These are phyloP conservation scores for Clarias magur DNA, from an alignment of 2,113 vertebrate genomes.

Conservation along the genomic window DNA sequence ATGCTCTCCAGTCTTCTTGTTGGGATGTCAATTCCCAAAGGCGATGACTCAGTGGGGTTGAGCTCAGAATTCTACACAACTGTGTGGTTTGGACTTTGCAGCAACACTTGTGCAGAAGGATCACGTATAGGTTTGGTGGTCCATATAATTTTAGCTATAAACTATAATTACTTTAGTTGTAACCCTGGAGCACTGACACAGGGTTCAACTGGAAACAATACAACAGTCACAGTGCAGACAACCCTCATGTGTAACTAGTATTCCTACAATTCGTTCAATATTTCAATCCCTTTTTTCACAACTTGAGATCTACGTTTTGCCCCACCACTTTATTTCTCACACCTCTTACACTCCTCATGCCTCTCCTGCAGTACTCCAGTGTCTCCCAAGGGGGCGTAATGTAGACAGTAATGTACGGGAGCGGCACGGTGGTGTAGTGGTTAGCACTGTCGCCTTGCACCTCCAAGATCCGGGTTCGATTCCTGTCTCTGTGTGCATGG, in stretches of 20 bases:
- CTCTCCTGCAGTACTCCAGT: not conserved
- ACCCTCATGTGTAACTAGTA: not conserved
- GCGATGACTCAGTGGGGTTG: no score
- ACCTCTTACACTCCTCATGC: not conserved
- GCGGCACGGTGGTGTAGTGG: no score
- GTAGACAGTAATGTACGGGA: not conserved
- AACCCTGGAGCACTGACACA: not conserved
- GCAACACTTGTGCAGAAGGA: not conserved
- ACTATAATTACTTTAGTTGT: not conserved
- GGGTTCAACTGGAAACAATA: not conserved
- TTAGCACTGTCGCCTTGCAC: no score
- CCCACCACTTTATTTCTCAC: not conserved
- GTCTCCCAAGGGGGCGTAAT: not conserved
- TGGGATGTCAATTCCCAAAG: no score
- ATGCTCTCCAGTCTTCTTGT: no score
- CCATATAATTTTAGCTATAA: not conserved
- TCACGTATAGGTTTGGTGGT: not conserved
- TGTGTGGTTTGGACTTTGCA: not conserved
- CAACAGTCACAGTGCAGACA: not conserved
- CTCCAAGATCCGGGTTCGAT: no score
- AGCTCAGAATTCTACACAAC: not conserved
- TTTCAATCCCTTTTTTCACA: not conserved
- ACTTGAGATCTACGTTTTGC: not conserved
- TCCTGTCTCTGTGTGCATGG: no score
- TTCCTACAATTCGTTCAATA: not conserved